These are phyloP conservation scores for Neolamprologus sp. DNA, from an alignment of 2,113 vertebrate genomes.

Conservation along the genomic window DNA sequence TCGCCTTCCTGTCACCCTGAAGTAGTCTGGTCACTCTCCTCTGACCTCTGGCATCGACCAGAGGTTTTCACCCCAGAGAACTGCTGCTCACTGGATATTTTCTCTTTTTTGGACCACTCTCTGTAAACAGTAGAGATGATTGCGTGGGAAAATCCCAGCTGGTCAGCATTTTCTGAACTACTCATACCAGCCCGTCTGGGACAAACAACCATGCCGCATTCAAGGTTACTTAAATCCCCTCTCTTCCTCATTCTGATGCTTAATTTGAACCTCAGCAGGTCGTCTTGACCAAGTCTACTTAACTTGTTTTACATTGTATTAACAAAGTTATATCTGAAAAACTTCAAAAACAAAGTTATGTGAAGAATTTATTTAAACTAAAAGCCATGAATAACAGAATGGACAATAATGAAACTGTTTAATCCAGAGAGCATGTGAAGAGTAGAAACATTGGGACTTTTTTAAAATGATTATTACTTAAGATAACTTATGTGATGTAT, in stretches of 20 bases:
- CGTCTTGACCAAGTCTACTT: background rate
- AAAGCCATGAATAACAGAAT: background rate
- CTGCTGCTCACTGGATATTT: background rate
- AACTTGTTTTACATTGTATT: background rate
- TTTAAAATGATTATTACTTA: rapidly evolving
- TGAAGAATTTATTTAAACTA: background rate
- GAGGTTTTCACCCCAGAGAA: background rate
- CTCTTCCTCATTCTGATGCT: background rate
- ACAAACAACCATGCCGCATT: background rate
- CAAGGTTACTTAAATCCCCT: background rate
- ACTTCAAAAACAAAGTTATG: background rate
- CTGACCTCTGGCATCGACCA: background rate
- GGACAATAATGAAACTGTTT: background rate
- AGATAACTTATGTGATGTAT: rapidly evolving
- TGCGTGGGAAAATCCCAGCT: background rate
- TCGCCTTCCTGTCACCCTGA: background rate
- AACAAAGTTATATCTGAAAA: background rate
- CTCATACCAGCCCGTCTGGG: background rate
- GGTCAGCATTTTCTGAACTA: background rate
- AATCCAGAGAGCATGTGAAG: background rate
- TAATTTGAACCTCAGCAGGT: background rate
- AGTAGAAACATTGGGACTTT: background rate
- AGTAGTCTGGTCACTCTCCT: background rate
- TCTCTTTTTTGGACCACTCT: background rate
- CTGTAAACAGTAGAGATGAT: background rate